Evolutionary conservation across 2,113 vertebrate species (phyloP).

Genomic region (Colius striatus): DNA sequence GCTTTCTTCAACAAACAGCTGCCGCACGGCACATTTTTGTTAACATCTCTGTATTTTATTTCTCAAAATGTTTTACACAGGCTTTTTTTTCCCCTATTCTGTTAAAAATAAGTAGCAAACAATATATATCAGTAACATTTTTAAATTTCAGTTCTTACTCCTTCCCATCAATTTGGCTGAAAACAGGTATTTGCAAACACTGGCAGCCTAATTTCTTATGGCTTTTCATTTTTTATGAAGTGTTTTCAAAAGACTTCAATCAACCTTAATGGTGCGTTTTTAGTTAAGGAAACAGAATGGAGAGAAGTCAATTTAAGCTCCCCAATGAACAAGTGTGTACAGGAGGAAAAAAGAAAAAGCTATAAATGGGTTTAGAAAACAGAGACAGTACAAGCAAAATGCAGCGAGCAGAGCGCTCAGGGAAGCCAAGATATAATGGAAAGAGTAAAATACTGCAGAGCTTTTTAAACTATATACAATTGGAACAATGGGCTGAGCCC

Average conservation of each 20-base stretch:
- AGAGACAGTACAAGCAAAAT: slow-evolving; percentile 74
- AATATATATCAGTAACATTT: slow-evolving; percentile 70
- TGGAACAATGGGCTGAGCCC: slow-evolving; percentile 77
- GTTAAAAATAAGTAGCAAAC: slow-evolving; percentile 40
- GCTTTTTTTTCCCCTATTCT: neutral
- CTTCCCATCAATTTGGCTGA: slow-evolving; percentile 78
- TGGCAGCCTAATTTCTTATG: slow-evolving; percentile 76
- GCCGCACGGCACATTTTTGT: neutral
- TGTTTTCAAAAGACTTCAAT: slow-evolving; percentile 83
- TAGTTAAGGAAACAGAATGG: slow-evolving; percentile 84
- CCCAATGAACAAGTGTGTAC: slow-evolving; percentile 76
- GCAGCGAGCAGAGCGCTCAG: slow-evolving; percentile 71
- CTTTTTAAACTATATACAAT: slow-evolving; percentile 82
- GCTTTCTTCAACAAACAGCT: neutral
- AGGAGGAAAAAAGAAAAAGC: slow-evolving; percentile 52
- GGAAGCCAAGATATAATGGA: slow-evolving; percentile 80
- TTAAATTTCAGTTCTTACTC: slow-evolving; percentile 78
- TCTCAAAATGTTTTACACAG: slow-evolving; percentile 20
- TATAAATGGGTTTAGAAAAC: slow-evolving; percentile 81
- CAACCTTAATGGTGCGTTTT: slow-evolving; percentile 82
- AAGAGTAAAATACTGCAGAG: slow-evolving; percentile 80
- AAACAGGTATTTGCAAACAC: slow-evolving; percentile 84
- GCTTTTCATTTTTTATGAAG: slow-evolving; percentile 80
- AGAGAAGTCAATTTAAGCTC: slow-evolving; percentile 85
- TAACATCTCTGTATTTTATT: neutral